Evolutionary conservation across 2,888 invertebrate genomes (phyloP), one percentile per base, ranked within the genome.

Genomic region (Tenthredo distinguenda): DNA sequence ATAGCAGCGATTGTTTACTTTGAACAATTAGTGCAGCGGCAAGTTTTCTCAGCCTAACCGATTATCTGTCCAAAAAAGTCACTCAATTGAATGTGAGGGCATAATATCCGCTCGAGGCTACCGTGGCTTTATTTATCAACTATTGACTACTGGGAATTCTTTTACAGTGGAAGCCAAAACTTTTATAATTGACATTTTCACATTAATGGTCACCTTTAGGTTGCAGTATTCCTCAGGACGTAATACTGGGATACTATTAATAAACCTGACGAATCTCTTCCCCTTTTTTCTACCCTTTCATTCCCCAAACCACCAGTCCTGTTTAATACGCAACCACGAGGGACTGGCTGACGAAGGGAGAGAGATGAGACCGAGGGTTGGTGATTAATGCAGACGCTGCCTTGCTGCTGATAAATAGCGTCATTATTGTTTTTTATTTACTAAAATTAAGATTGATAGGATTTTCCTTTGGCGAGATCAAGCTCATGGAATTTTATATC

Each of bases 371-470:
- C 15, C 26, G 40, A 72, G 47, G 31, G 50, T 21, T 40, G 85
- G 71, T 87, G 86, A 87, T 87, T 87, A 87, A 87, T 84, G 87
- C 47, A 43, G 76, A 83, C 34, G 50, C 84, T 74, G 47, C 31
- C 65, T 37, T 72, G 62, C 43, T 34, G 40, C 72, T 87, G 86
- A 87, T 87, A 82, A 87, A 87, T 77, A 86, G 58, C 76, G 65
- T 81, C 76, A 84, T 87, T 65, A 84, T 71, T 83, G 82, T 86
- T 87, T 84, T 85, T 74, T 82, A 84, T 71, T 72, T 58, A 21
- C 40, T 7, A 47, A 87, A 87, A 87, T 87, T 84, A 87, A 87
- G 84, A 87, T 86, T 47, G 77, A 87, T 87, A 71, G 84, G 47
- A 12, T 79, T 58, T 34, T 21, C 47, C 18, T n/a, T 58, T n/a